Base-by-base conservation (phyloP, 92 coral and sea anemone genomes). In the Palythoa heliodiscus region DNA sequence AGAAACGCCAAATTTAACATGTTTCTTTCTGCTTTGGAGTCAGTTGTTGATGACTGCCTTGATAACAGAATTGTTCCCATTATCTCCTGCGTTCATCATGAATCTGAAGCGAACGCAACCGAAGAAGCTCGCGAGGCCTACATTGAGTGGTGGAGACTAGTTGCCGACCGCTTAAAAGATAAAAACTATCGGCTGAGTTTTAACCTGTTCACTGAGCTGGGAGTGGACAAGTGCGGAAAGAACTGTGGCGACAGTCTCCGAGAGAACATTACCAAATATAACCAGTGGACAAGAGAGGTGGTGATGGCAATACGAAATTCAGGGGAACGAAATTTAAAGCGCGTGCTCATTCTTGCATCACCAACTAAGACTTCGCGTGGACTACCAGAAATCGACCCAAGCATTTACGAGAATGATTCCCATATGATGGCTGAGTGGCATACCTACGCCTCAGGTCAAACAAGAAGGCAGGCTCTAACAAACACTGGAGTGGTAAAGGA, bases 131-230 rank as follows among this genome's bases (percentile, higher is more conserved):
- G 89, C 2, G 8, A 23, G 54, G 75, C 77, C 72, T 93, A 91
- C 58, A 76, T 93, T 38, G 38, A 74, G 7, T 93, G 96, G 96
- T 93, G 96, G 94, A 83, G 84, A 13, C 25, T 17, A 7, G 96
- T 93, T 43, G 96, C 96, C 14, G 60, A 61, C 3, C 81, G 83
- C 40, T 57, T 93, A 1, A 88, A 72, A 81, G 77, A 91, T 73
- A 93, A 70, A 74, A 86, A 91, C 85, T 91, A 93, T 60, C 70
- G 87, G 38, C 87, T 93, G 16, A 82, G 95, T 50, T 93, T 93
- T 76, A 93, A 93, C 71, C 91, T 93, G n/a, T 93, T 93, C 63
- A 93, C 95, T 22, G 95, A 93, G 87, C 88, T 93, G 60, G 96
- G 96, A 1, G 24, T 84, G 7, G 94, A 89, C 69, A 88, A 11